Conservation (phyloP, 2,888 invertebrate genomes). For the Caenorhabditis uteleia region DNA sequence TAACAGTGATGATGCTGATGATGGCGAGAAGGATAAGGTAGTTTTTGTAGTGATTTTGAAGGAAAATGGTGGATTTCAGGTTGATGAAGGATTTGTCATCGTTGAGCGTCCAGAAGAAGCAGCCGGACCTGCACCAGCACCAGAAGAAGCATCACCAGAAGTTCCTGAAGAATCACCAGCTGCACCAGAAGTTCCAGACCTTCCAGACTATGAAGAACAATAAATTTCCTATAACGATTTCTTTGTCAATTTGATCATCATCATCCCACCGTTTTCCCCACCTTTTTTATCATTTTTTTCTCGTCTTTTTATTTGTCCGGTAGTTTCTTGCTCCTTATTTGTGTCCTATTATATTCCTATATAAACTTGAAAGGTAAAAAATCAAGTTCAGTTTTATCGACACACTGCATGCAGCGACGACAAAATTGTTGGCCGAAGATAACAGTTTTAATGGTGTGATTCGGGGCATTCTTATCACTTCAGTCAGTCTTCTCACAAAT, state of each 20-base stretch:
- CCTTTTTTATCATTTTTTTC: slow-evolving; percentile 5
- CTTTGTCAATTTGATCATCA: not conserved
- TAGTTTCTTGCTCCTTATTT: no score
- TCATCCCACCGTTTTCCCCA: slow-evolving; percentile 1
- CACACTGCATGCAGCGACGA: no score
- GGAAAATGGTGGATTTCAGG: no score
- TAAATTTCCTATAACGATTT: not conserved
- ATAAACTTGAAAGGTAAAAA: no score
- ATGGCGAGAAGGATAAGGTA: slow-evolving; percentile 8
- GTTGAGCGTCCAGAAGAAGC: slow-evolving; percentile 20
- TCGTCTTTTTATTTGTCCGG: no score
- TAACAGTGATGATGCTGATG: slow-evolving; percentile 16
- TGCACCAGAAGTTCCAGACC: not conserved
- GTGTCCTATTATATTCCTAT: no score
- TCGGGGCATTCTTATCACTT: no score
- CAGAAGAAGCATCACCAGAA: slow-evolving; percentile 2
- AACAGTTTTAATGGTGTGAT: no score
- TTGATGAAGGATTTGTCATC: slow-evolving; percentile 31
- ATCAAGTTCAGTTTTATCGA: no score
- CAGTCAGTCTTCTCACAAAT: not conserved
- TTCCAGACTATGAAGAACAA: slow-evolving; percentile 1
- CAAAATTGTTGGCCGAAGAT: no score
- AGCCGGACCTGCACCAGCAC: slow-evolving; percentile 11
- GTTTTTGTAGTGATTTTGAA: not conserved
- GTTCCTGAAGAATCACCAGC: slow-evolving; percentile 1